Evolutionary conservation across 2,888 invertebrate genomes (phyloP).

Genomic region (Parnassius smintheus): DNA sequence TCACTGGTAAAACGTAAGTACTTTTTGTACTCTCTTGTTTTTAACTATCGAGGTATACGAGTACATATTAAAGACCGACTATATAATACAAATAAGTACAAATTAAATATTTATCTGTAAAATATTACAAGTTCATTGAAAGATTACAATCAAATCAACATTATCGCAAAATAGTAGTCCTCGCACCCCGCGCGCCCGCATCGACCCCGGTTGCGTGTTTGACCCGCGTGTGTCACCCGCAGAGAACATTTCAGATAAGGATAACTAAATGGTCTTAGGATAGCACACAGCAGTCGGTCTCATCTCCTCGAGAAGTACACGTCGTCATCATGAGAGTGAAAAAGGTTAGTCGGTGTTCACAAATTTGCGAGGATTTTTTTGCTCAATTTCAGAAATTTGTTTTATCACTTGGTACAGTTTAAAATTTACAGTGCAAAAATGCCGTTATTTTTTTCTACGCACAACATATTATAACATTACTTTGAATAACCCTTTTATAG

Average conservation of each 20-base stretch:
- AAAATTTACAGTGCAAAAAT: too few relatives aligned
- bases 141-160: background rate
- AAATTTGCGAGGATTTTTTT: too few relatives aligned
- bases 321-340: constrained; percentile 12
- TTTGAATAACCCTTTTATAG: too few relatives aligned
- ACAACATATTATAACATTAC: too few relatives aligned
- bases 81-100: too few relatives aligned
- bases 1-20: too few relatives aligned
- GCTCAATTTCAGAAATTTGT: too few relatives aligned
- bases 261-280: background rate
- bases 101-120: background rate
- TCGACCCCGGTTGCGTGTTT: background rate
- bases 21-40: too few relatives aligned
- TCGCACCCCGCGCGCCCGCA: constrained; percentile 1
- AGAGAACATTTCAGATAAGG: constrained; percentile 16
- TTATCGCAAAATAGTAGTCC: background rate
- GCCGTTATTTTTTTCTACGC: too few relatives aligned
- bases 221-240: constrained; percentile 2
- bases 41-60: too few relatives aligned
- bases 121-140: background rate
- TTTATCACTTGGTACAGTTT: too few relatives aligned
- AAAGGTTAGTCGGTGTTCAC: constrained; percentile 9
- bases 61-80: too few relatives aligned
- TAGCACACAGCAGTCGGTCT: background rate
- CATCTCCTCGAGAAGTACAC: constrained; percentile 1